Evolutionary conservation across 2,888 invertebrate genomes (phyloP), one percentile per base, ranked within the genome.

Genomic region (Dioctria linearis): DNA sequence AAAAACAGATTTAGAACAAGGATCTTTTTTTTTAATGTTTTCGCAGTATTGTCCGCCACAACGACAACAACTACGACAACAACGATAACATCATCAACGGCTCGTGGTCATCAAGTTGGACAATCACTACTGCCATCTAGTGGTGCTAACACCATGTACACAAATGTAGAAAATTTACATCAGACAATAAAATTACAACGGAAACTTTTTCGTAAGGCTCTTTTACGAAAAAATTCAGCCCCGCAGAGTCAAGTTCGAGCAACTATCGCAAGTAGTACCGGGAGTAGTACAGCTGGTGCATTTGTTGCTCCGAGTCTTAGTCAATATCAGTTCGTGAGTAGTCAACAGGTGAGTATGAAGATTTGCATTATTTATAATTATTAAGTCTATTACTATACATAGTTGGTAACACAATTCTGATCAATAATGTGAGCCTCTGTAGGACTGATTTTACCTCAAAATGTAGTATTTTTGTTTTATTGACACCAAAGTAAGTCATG

Each of bases 171-270:
- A 3, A 92, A 93, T 85, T 88, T 93, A 57, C 91, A 92, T 82
- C 92, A 93, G 85, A 93, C 93, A 3, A 93, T 93, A 85, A 88
- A 91, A 83, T 88, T 93, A 46, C 93, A 93, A 85, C 93, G 94
- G 84, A 91, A 93, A 85, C 87, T 92, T 61, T 91, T 92, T 84
- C 88, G 90, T 69, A 90, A 91, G 84, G 90, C 90, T 3, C 85
- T 91, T 9, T 88, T 88, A 63, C 87, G 89, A 25, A 61, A 76
- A 6, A 76, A 76, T 49, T 63, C 76, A 63, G 49, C 63, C 11
- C 61, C 61, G 1, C 61, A 61, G 25, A n/a, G 6, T 39, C 71
- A 65, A 80, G 82, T 85, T 13, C 85, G 86, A 5, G 82, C 57
- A 8, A 43, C 8, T 39, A n/a, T 8, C 11, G 49, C 9, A 6